These are phyloP conservation scores for Aporrectodea caliginosa DNA, from an alignment of 1,140 invertebrate species.

Conservation along the genomic window DNA sequence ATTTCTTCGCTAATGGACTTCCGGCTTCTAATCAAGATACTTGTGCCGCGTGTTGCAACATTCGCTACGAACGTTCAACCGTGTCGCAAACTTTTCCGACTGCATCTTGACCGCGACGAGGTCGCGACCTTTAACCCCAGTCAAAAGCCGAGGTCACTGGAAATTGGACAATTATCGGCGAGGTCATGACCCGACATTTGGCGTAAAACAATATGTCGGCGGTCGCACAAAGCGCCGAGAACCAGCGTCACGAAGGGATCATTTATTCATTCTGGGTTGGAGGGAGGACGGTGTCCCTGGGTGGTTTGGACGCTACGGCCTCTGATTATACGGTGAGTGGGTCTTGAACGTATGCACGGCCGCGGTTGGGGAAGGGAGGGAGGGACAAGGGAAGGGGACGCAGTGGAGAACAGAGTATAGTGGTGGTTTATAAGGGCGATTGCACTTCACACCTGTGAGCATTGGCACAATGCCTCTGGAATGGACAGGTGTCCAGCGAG, in stretches of 20 bases:
- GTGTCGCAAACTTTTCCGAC: slow-evolving; percentile 60
- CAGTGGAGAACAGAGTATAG: too few species aligned
- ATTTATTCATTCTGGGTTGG: background rate
- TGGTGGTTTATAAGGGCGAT: too few species aligned
- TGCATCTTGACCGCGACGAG: slow-evolving; percentile 72
- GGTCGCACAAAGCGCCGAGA: background rate
- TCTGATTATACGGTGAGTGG: background rate
- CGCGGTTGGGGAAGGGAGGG: background rate
- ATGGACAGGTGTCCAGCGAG: too few species aligned
- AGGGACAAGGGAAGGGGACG: background rate
- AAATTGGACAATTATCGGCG: background rate
- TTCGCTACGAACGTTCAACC: too few species aligned
- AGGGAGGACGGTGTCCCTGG: too few species aligned
- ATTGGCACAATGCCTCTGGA: too few species aligned
- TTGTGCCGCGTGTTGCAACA: too few species aligned
- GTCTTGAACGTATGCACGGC: background rate
- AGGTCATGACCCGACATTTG: background rate
- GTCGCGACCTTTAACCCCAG: background rate
- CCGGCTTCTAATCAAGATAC: too few species aligned
- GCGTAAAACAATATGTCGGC: background rate
- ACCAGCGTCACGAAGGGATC: background rate
- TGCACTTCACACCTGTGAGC: too few species aligned
- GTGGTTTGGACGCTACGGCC: background rate
- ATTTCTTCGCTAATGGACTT: background rate
- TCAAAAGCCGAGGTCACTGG: background rate